Evolutionary conservation across 1,140 invertebrate species (phyloP), one percentile per base, ranked within the genome.

Genomic region (Portunus trituberculatus): DNA sequence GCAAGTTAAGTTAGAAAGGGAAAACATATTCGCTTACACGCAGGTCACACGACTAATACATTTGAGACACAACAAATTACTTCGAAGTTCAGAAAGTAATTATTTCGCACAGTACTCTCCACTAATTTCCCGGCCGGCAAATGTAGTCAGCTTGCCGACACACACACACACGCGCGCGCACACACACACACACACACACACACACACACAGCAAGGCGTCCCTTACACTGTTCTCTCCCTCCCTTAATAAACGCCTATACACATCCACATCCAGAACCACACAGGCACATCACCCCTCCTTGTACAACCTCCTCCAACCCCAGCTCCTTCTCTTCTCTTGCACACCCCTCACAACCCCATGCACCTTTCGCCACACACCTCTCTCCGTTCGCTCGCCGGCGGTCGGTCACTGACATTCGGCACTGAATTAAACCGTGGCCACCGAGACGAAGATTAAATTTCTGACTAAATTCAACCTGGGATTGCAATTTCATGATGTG

Each of bases 381-480:
- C 20, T 20, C 67, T 7, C 67, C 67, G 67, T 25, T n/a, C 20
- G 67, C 67, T 59, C 16, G 20, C 67, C 20, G 1, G 16, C 25
- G 67, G 67, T 25, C 67, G 20, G 20, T 76, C n/a, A n/a, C 67
- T 76, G 67, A 76, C 67, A 20, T n/a, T 76, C 20, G 67, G 67
- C 20, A 1, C 20, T 76, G 67, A 76, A 76, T 76, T 76, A 76
- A 76, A 76, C 67, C 67, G 67, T n/a, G n/a, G n/a, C 67, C 67
- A 76, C 67, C 67, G 67, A 76, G 67, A 76, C 25, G 67, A 76
- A 76, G 67, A 76, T 76, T 76, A 76, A 76, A 76, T 76, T 76
- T 76, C 67, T 76, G 67, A 76, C 67, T 76, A 76, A 76, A 76
- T 76, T 76, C 67, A 76, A 76, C 10, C 25, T 76, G 67, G 67